Percentiles rank a stretch among this genome's conserved stretches.
Conservation (phyloP, 2,888 invertebrate species). For the Luffia ferchaultella region DNA sequence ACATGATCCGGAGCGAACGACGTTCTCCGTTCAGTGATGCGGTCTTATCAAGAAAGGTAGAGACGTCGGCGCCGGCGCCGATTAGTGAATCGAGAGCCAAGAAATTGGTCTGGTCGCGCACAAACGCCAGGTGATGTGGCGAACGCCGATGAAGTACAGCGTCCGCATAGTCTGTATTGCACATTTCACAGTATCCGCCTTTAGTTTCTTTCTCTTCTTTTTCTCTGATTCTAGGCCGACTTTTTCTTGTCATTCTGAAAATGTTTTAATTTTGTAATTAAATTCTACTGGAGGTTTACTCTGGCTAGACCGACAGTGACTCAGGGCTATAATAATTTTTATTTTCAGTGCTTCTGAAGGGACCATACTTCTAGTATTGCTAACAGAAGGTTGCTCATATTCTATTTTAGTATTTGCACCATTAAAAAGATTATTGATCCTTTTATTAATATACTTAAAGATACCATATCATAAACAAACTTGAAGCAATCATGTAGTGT, state of each 20-base stretch:
- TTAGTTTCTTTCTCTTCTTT: slow-evolving; percentile 45
- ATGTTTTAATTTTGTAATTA: too few species aligned
- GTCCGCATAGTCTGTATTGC: slow-evolving; percentile 76
- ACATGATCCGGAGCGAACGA: slow-evolving; percentile 40
- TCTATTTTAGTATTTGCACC: too few species aligned
- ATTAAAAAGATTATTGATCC: too few species aligned
- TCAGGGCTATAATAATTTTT: too few species aligned
- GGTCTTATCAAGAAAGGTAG: slow-evolving; percentile 72
- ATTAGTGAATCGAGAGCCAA: slow-evolving; percentile 78
- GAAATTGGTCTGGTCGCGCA: slow-evolving; percentile 78
- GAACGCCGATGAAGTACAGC: slow-evolving; percentile 76
- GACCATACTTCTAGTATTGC: too few species aligned
- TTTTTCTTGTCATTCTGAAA: slow-evolving; percentile 66
- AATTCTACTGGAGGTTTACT: too few species aligned
- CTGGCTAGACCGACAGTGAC: too few species aligned
- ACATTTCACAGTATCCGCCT: slow-evolving; percentile 83
- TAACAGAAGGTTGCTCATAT: too few species aligned
- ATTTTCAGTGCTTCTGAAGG: too few species aligned
- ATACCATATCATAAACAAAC: too few species aligned
- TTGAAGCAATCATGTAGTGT: too few species aligned
- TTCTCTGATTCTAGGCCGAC: slow-evolving; percentile 50
- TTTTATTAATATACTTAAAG: too few species aligned
- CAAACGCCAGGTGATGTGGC: slow-evolving; percentile 77
- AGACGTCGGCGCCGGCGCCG: slow-evolving; percentile 70
- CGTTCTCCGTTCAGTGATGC: slow-evolving; percentile 46